Conservation (phyloP, 1,140 invertebrate genomes). For the Ceratoteleas bidentatus region DNA sequence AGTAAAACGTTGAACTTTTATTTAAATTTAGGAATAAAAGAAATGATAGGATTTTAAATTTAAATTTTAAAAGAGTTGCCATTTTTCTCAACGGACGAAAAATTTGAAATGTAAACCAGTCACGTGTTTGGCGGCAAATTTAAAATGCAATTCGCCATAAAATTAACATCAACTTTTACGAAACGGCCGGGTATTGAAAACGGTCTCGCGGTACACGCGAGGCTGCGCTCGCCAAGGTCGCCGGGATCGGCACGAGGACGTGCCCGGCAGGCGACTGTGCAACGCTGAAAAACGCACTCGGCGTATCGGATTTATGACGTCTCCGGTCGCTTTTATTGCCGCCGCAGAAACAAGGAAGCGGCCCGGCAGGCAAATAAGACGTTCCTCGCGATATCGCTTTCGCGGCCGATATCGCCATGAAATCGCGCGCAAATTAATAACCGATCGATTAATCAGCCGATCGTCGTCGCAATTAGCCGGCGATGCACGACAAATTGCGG, state of each 20-base stretch:
- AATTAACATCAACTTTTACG: too few species aligned
- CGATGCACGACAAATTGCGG: too few species aligned
- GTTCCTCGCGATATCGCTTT: constrained; percentile 17
- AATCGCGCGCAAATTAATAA: constrained; percentile 48
- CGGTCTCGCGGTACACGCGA: constrained; percentile 47
- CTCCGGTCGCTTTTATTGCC: constrained; percentile 45
- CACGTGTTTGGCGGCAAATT: too few species aligned
- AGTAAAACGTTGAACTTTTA: too few species aligned
- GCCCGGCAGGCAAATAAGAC: constrained; percentile 54
- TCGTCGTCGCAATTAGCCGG: constrained; percentile 52
- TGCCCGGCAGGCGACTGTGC: constrained; percentile 64
- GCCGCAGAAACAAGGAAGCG: constrained; percentile 51
- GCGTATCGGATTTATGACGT: constrained; percentile 64
- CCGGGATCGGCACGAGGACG: constrained; percentile 73
- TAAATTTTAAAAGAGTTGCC: too few species aligned
- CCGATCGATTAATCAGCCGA: constrained; percentile 48
- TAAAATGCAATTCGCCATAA: too few species aligned
- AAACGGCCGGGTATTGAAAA: too few species aligned
- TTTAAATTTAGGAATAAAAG: too few species aligned
- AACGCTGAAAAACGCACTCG: constrained; percentile 66
- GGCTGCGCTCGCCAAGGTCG: constrained; percentile 74
- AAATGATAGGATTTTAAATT: too few species aligned
- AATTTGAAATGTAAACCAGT: too few species aligned
- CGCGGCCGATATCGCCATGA: neutral
- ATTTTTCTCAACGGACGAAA: too few species aligned